These are phyloP conservation scores for Sceloporus tristichus DNA, from an alignment of 2,113 vertebrate species.

Conservation along the genomic window DNA sequence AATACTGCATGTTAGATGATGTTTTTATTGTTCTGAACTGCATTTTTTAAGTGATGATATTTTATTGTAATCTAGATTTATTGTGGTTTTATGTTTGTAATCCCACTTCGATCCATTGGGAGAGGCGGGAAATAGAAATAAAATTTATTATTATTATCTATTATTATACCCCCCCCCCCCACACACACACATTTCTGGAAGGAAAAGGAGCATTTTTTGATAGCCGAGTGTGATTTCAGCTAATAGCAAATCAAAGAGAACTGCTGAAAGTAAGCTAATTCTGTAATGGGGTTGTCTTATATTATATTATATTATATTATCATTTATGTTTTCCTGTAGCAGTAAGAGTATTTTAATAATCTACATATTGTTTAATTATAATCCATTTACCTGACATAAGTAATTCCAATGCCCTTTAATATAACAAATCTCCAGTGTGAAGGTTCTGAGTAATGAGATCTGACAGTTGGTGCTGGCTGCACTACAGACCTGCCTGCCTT, in stretches of 20 bases:
- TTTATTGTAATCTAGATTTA: too few species aligned
- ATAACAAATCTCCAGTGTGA: constrained; percentile 58
- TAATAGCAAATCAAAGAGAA: constrained; percentile 6
- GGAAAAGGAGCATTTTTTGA: not conserved
- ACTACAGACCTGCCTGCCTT: constrained; percentile 54
- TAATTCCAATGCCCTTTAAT: constrained; percentile 67
- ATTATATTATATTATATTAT: constrained; percentile 26
- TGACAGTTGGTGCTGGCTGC: constrained; percentile 61
- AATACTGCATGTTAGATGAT: too few species aligned
- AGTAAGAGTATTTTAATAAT: constrained; percentile 58
- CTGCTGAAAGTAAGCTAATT: constrained; percentile 35
- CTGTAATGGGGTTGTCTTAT: constrained; percentile 50
- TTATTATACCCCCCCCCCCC: too few species aligned
- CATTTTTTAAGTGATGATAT: too few species aligned
- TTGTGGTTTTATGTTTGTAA: too few species aligned
- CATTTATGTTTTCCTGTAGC: constrained; percentile 50
- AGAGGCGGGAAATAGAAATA: too few species aligned
- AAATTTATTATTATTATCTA: too few species aligned
- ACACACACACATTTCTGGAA: too few species aligned
- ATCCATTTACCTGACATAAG: constrained; percentile 67
- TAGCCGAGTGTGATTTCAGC: not conserved
- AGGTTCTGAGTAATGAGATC: constrained; percentile 54
- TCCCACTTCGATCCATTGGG: too few species aligned
- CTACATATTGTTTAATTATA: constrained; percentile 64
- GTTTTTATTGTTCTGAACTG: too few species aligned